phyloP scores from a whole-genome alignment of 35 echinoderm and acorn worm species.

The Amphiura filiformis region DNA sequence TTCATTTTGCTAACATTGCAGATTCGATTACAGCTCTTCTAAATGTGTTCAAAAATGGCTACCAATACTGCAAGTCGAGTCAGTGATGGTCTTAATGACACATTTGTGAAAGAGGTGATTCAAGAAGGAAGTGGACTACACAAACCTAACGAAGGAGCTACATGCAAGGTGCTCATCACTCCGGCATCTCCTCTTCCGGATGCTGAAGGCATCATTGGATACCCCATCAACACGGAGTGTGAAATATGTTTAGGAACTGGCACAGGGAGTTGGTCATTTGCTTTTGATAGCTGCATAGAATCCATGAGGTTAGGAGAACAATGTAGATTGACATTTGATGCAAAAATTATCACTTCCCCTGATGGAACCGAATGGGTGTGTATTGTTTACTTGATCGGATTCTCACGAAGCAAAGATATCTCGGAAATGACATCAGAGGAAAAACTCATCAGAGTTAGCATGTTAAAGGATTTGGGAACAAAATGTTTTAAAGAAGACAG shows the following conservation, averaged over 20 bases:
- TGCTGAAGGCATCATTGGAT: conserved; percentile 50
- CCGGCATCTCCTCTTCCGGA: neutral
- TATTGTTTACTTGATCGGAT: conserved; percentile 37
- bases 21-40: no score
- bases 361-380: neutral
- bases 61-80: no score
- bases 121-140: conserved; percentile 47
- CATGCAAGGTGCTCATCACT: conserved; percentile 52
- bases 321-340: neutral
- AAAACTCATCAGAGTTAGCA: conserved; percentile 37
- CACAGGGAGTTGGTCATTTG: no score
- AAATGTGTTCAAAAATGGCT: no score
- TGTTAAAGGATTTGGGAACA: conserved; percentile 64
- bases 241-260: no score
- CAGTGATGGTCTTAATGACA: no score
- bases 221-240: neutral
- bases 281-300: neutral
- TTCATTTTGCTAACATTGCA: no score
- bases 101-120: conserved; percentile 68
- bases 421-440: conserved; percentile 46
- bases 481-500: conserved; percentile 71
- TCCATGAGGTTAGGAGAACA: neutral
- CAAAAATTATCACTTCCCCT: neutral
- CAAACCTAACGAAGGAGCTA: conserved; percentile 79
- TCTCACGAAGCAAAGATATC: conserved; percentile 64